Evolutionary conservation across 2,888 invertebrate genomes (phyloP).

Genomic region (Argyresthia goedartella): DNA sequence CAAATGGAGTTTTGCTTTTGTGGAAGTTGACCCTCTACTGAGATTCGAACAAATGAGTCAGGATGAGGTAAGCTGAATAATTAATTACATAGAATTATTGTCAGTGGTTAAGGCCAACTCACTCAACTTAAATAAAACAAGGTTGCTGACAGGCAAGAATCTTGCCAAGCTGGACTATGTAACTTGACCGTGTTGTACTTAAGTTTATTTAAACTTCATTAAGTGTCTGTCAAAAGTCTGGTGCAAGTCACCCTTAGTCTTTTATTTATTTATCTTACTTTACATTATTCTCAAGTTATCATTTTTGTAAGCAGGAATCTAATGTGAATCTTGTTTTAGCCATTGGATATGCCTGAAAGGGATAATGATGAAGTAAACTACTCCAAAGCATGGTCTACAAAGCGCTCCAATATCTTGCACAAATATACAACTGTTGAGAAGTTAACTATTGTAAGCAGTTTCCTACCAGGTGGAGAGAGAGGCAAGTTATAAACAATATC

Average conservation of each 20-base stretch:
- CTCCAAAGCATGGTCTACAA: constrained; percentile 83
- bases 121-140: too few species aligned
- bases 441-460: constrained; percentile 90
- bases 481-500: constrained; percentile 47
- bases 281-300: too few species aligned
- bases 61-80: constrained; percentile 31
- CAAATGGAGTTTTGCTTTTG: constrained; percentile 58
- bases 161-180: too few species aligned
- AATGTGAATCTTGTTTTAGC: background rate
- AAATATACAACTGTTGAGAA: constrained; percentile 96
- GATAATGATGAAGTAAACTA: constrained; percentile 38
- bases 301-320: background rate
- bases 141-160: too few species aligned
- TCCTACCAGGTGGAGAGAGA: constrained; percentile 85
- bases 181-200: too few species aligned
- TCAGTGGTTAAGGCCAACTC: background rate
- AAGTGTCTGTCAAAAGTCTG: too few species aligned
- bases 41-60: constrained; percentile 52
- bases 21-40: constrained; percentile 52
- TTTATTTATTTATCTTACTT: too few species aligned
- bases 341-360: background rate
- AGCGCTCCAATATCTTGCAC: constrained; percentile 82
- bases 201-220: too few species aligned
- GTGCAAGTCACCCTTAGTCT: too few species aligned
- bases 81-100: background rate